Evolutionary conservation across 2,888 invertebrate species (phyloP).

Genomic region (Atherix ibis): DNA sequence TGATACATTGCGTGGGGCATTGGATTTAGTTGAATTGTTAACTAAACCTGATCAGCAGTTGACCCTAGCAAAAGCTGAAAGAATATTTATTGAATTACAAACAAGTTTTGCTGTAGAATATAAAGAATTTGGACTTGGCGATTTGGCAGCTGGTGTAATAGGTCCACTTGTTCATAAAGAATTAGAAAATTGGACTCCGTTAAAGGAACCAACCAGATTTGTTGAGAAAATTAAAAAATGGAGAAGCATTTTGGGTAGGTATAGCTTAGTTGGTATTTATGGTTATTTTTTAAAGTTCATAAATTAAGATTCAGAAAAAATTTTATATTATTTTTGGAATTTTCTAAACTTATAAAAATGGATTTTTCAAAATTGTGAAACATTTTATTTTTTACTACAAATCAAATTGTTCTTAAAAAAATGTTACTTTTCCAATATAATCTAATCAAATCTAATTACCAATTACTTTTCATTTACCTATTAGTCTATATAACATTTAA

Average conservation of each 20-base stretch:
- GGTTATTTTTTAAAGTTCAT: no score
- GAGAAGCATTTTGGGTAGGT: constrained; percentile 42
- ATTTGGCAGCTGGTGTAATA: constrained; percentile 69
- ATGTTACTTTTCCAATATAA: no score
- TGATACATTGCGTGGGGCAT: constrained; percentile 50
- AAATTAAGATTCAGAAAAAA: no score
- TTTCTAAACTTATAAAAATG: no score
- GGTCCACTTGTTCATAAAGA: constrained; percentile 66
- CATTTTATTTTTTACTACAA: no score
- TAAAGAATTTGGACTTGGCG: constrained; percentile 65
- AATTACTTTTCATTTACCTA: no score
- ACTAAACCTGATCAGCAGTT: constrained; percentile 30
- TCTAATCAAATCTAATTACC: no score
- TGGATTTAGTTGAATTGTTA: constrained; percentile 45
- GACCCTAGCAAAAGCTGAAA: constrained; percentile 32
- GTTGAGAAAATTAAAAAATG: constrained; percentile 51
- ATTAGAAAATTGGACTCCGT: constrained; percentile 63
- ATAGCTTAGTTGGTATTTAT: no score
- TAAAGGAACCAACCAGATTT: constrained; percentile 49
- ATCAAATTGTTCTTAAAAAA: no score
- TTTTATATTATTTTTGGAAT: no score
- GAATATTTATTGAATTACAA: constrained; percentile 32
- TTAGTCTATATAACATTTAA: no score
- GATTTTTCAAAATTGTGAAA: no score
- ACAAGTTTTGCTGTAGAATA: constrained; percentile 59